Conservation (phyloP, 2,888 invertebrate genomes). For the Allolobophora icterica region DNA sequence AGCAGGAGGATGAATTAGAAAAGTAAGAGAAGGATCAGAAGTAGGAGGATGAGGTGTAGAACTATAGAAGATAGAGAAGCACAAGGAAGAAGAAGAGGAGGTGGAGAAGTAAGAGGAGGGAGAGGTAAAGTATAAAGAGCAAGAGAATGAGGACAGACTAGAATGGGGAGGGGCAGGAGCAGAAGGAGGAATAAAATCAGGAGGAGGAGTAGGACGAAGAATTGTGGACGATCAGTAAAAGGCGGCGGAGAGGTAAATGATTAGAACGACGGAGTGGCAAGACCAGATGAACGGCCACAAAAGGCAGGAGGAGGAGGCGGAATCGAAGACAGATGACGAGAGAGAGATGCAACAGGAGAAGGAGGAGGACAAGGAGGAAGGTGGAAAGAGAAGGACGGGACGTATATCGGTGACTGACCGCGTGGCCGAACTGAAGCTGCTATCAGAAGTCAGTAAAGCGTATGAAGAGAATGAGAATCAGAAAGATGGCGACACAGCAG, state of each 20-base stretch:
- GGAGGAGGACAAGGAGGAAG: neutral
- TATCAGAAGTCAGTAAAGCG: slow-evolving; percentile 28
- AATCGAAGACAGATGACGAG: neutral
- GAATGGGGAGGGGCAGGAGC: neutral
- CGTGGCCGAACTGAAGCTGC: neutral
- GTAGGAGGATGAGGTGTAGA: neutral
- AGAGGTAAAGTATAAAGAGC: too few relatives aligned
- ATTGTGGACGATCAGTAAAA: neutral
- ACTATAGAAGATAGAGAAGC: too few relatives aligned
- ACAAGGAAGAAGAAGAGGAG: too few relatives aligned
- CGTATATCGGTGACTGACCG: neutral
- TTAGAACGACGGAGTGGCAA: neutral
- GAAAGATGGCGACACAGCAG: slow-evolving; percentile 13
- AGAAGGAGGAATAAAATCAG: neutral
- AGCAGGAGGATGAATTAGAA: neutral
- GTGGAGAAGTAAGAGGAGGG: neutral
- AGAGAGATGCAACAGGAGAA: neutral
- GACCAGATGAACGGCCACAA: neutral
- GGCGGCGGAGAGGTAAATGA: neutral
- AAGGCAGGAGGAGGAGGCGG: neutral
- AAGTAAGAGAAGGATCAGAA: neutral
- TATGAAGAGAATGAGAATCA: neutral
- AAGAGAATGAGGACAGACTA: neutral
- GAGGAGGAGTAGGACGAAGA: neutral
- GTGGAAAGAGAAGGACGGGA: neutral